phyloP scores from a whole-genome alignment of 2,113 vertebrate genomes.

The Nestor notabilis region DNA sequence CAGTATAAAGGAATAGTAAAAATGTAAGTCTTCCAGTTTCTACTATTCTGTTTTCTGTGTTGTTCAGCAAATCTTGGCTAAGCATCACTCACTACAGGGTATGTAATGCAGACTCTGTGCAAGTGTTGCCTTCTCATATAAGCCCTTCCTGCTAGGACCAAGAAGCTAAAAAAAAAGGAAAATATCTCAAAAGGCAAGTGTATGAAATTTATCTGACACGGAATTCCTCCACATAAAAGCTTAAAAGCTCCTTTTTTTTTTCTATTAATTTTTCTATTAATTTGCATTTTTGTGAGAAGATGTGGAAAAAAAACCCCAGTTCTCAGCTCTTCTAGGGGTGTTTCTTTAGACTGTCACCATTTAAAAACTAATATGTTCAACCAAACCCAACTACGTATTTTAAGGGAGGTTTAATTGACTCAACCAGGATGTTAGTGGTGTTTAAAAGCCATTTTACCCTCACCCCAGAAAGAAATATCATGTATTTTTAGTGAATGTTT shows the following conservation, averaged over 20 bases:
- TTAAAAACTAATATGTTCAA: neutral
- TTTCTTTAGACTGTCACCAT: neutral
- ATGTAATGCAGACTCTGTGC: neutral
- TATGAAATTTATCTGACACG: neutral
- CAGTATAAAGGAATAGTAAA: neutral
- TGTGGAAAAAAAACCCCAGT: neutral
- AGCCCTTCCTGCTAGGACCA: neutral
- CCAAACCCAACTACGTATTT: neutral
- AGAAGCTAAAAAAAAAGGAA: neutral
- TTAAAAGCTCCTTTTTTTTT: neutral
- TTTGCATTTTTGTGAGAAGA: neutral
- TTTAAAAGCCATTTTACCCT: neutral
- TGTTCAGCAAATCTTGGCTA: neutral
- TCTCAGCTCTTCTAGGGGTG: neutral
- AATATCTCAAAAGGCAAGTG: neutral
- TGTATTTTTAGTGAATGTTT: conserved; percentile 18
- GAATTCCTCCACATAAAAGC: neutral
- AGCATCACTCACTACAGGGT: neutral
- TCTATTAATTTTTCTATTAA: neutral
- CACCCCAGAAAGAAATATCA: neutral
- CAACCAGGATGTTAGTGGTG: conserved; percentile 3
- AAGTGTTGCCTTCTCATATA: neutral
- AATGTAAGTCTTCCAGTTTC: neutral
- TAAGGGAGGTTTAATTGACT: conserved; percentile 14
- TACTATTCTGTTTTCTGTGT: neutral